Base-by-base conservation (phyloP, 2,113 vertebrate genomes). In the Trogon melanurus region DNA sequence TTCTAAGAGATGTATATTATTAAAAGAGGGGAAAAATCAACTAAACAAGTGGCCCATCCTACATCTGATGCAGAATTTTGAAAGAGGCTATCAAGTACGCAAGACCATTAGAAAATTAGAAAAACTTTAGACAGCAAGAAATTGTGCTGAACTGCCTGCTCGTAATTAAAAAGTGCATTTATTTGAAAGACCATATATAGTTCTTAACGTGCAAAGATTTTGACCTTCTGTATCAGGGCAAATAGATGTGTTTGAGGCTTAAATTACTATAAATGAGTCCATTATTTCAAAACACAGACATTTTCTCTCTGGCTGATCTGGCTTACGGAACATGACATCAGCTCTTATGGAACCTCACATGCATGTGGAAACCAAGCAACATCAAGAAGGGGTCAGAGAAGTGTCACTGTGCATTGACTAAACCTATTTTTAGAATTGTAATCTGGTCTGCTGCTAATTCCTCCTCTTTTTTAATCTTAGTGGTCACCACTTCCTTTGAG, bases 131-230 rank as follows among this genome's bases (percentile, higher is more conserved):
- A 89, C 79, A 93, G 95, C 81, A 94, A 94, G 56, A 85, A 96
- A 95, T 94, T 80, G 51, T 97, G 79, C 88, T 95, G 79, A 86
- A 92, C 71, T 79, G 57, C 60, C 65, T 76, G 62, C 51, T 91
- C 58, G 58, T 74, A 96, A 97, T 94, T 96, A 91, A 93, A 65
- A 74, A 85, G 50, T 64, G 19, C 41, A 54, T 88, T 85, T 93
- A 65, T 82, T 89, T 50, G 81, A 81, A 90, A 88, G 70, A 41
- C 30, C 51, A 17, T 14, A 25, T 47, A 75, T 16, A 85, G 36
- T 34, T 73, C 56, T 60, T 91, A 91, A 91, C 67, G 70, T 92
- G 83, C 0, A 17, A 88, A 29, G 67, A 78, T 64, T 96, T 32
- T 80, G 89, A 95, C 85, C 90, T 96, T 91, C 85, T 48, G 7